phyloP scores from a whole-genome alignment of 2,113 vertebrate species.

The Otus sunia region DNA sequence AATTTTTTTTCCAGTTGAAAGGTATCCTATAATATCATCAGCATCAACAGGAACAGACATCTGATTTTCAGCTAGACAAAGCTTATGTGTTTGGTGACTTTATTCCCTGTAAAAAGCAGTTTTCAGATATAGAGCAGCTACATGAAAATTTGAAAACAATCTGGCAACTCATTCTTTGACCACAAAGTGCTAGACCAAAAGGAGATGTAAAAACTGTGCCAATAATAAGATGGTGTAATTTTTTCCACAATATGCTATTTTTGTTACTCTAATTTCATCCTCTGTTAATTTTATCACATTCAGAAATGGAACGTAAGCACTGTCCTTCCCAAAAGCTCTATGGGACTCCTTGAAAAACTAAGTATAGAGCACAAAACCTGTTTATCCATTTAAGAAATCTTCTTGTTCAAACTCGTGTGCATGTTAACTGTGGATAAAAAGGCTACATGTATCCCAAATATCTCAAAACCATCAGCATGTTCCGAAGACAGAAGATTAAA shows the following conservation, averaged over 20 bases:
- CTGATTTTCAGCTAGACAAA: constrained; percentile 68
- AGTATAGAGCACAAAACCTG: not conserved
- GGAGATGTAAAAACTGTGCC: constrained; percentile 6
- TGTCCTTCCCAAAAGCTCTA: not conserved
- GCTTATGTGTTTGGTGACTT: constrained; percentile 15
- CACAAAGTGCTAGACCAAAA: constrained; percentile 20
- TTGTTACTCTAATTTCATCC: not conserved
- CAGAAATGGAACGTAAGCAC: not conserved
- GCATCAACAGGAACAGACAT: constrained; percentile 58
- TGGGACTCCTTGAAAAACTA: not conserved
- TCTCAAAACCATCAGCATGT: not conserved
- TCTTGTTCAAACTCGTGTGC: not conserved
- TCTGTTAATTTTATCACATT: not conserved
- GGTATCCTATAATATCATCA: constrained; percentile 67
- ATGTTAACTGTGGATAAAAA: not conserved
- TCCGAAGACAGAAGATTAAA: not conserved
- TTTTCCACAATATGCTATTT: not conserved
- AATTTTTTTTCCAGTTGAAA: constrained; percentile 73
- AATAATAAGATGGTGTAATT: not conserved
- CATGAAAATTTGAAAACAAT: constrained; percentile 3
- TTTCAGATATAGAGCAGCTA: constrained; percentile 17
- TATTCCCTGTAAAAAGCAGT: constrained; percentile 43
- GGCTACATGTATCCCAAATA: not conserved
- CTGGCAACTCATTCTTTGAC: constrained; percentile 29
- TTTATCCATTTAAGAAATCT: not conserved